Evolutionary conservation across 1,140 invertebrate species (phyloP).

Genomic region (Drosophila sucinea): DNA sequence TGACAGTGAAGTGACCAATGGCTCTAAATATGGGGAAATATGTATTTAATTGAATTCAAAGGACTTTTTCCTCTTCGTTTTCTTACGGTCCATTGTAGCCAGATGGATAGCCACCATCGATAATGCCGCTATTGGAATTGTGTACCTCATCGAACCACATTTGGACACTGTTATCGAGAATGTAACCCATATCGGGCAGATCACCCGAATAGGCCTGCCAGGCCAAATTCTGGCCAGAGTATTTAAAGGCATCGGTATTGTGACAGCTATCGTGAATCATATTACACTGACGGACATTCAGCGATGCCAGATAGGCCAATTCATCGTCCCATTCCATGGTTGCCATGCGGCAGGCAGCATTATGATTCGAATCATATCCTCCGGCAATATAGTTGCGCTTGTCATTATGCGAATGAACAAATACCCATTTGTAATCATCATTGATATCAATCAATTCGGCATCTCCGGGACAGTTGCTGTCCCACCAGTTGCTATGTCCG

Average conservation of each 20-base stretch:
- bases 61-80: accelerated
- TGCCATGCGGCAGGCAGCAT: constrained; percentile 65
- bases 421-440: constrained; percentile 40
- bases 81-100: constrained; percentile 51
- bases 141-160: constrained; percentile 59
- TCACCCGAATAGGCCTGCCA: constrained; percentile 42
- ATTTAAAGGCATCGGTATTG: constrained; percentile 63
- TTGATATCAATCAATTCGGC: constrained; percentile 52
- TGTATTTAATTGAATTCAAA: no score
- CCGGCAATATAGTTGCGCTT: constrained; percentile 62
- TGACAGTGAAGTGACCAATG: constrained; percentile 71
- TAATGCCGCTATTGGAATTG: constrained; percentile 39
- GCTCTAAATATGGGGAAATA: constrained; percentile 20
- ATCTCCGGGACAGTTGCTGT: constrained; percentile 41
- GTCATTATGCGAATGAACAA: constrained; percentile 54
- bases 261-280: constrained; percentile 67
- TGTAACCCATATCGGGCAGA: constrained; percentile 24
- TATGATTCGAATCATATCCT: constrained; percentile 44
- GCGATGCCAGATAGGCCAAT: constrained; percentile 54
- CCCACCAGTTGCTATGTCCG: constrained; percentile 50
- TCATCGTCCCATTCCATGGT: constrained; percentile 73
- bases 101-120: constrained; percentile 42
- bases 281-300: constrained; percentile 60
- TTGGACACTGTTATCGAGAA: constrained; percentile 45
- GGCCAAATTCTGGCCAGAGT: constrained; percentile 69